Evolutionary conservation across 2,888 invertebrate species (phyloP).

Genomic region (Cantharis lateralis): DNA sequence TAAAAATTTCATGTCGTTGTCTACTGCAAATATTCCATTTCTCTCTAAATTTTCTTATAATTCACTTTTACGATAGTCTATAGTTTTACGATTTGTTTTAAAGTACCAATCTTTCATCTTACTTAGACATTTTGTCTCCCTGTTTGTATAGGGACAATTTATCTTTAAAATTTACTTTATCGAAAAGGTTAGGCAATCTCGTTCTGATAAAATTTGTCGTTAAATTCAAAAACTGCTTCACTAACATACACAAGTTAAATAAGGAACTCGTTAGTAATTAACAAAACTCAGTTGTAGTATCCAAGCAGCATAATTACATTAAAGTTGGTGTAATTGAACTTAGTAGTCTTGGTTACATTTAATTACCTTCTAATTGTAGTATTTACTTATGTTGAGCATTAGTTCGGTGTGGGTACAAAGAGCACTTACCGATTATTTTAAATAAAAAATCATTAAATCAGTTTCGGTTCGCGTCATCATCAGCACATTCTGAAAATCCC

Average conservation of each 20-base stretch:
- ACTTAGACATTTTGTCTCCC: not conserved
- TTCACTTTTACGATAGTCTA: not conserved
- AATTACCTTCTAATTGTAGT: not conserved
- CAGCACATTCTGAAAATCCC: too few species aligned
- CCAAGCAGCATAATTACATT: not conserved
- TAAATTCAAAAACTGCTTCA: not conserved
- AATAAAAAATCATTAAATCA: too few species aligned
- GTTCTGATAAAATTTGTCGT: not conserved
- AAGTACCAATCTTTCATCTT: not conserved
- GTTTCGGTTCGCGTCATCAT: too few species aligned
- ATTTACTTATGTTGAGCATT: not conserved
- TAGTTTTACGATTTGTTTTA: not conserved
- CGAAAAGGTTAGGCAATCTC: not conserved
- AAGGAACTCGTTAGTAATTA: not conserved
- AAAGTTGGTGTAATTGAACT: not conserved
- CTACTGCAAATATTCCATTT: not conserved
- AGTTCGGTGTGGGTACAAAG: not conserved
- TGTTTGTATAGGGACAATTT: not conserved
- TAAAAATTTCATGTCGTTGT: not conserved
- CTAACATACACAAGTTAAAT: not conserved
- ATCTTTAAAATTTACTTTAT: not conserved
- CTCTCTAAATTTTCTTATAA: not conserved
- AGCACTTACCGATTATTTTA: not conserved
- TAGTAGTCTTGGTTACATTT: not conserved
- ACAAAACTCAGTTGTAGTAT: not conserved